A percentile compares a stretch with the other conserved stretches of the same genome.
These are phyloP conservation scores for Erithacus rubecula DNA, from an alignment of 2,797 vertebrate genomes.

Conservation along the genomic window DNA sequence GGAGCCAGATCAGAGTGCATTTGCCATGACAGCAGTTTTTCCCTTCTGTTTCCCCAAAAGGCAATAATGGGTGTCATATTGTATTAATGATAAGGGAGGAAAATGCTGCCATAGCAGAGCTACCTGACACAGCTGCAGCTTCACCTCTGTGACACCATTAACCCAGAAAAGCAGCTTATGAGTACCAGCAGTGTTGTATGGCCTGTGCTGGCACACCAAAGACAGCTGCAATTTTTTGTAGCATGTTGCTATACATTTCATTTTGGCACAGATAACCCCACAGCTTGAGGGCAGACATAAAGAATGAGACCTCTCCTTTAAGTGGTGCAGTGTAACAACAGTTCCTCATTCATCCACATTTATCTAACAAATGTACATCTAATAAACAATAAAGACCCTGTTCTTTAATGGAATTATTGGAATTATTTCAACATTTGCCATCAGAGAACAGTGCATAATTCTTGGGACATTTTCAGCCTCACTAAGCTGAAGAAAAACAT, in stretches of 20 bases:
- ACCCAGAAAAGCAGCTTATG: not conserved
- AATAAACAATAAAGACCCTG: not conserved
- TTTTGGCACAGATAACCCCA: not conserved
- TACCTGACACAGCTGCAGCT: not conserved
- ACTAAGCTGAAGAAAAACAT: not conserved
- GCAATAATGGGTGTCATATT: not conserved
- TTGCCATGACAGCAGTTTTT: not conserved
- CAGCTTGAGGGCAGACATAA: accelerated
- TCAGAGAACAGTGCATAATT: not conserved
- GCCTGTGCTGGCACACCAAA: not conserved
- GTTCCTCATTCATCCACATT: not conserved
- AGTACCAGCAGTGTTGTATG: not conserved
- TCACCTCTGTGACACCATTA: not conserved
- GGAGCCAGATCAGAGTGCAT: not conserved
- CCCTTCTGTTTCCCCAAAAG: not conserved
- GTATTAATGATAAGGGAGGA: not conserved
- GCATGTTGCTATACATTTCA: not conserved
- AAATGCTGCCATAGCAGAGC: not conserved
- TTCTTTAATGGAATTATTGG: not conserved
- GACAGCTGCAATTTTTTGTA: not conserved
- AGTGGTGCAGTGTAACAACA: not conserved
- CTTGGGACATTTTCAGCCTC: not conserved
- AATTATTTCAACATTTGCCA: not conserved
- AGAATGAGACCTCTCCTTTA: not conserved
- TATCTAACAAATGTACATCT: not conserved